Evolutionary conservation across 1,140 invertebrate genomes (phyloP), one percentile per base, ranked within the genome.

Genomic region (Leptinotarsa undecemlineata): DNA sequence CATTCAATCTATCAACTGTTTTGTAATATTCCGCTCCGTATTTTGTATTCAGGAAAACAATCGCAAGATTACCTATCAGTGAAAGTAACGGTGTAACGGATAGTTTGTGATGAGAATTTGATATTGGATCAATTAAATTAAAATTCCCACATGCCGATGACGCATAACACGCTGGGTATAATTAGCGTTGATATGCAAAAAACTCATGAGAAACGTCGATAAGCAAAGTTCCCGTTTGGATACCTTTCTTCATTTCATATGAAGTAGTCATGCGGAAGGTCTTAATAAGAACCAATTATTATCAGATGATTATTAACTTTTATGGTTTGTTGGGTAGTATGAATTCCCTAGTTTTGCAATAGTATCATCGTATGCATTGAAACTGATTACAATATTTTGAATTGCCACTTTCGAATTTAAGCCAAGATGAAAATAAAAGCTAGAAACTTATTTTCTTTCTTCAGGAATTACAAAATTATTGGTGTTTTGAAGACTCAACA

Each of bases 71-170:
- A 57, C 51, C 51, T 57, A 57, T 57, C 51, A 57, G 51, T 57
- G 51, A 57, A 57, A 57, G 51, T 57, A 57, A 57, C 51, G 51
- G 51, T 57, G 51, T 57, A 57, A 57, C 51, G 51, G n/a, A n/a
- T 57, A 57, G 15, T 57, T 15, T 57, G 51, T 57, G 51, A 15
- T 15, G 51, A 15, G 51, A 57, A 57, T 57, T 57, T 19, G 51
- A 57, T 57, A 57, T 57, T 57, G 51, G 51, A 57, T 57, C 51
- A 57, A 57, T 57, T 57, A 57, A 57, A 57, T 57, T 57, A 57
- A n/a, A 57, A 57, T 57, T 57, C 51, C 51, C 51, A 57, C n/a
- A 57, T 19, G 51, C 15, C 51, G 33, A 42, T 42, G 33, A 42
- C 51, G 51, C 6, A 19, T 57, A 57, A 17, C n/a, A 57, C 51